These are phyloP conservation scores for Anhinga anhinga DNA, from an alignment of 2,113 vertebrate species.

Conservation along the genomic window DNA sequence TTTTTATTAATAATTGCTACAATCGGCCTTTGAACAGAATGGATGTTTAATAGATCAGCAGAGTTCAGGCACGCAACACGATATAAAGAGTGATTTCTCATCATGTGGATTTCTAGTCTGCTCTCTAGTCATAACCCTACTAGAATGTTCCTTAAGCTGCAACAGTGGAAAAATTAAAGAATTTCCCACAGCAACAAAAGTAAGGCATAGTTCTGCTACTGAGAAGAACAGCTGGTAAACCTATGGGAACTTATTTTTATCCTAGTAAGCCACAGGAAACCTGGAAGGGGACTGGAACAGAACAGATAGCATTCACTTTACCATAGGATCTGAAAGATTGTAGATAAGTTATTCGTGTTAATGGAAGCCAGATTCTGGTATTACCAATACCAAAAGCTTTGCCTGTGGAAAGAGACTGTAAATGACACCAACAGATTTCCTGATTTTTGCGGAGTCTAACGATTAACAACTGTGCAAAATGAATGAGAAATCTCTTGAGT, in stretches of 20 bases:
- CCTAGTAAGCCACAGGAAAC: background rate
- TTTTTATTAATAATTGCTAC: background rate
- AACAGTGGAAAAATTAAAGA: background rate
- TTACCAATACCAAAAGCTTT: background rate
- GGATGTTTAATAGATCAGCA: background rate
- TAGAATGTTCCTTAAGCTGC: background rate
- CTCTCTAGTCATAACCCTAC: background rate
- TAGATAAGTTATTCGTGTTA: background rate
- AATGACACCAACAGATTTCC: background rate
- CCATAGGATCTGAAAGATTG: background rate
- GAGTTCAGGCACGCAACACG: background rate
- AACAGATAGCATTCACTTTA: background rate
- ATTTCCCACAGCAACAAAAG: background rate
- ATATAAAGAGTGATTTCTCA: background rate
- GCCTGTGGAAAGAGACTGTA: background rate
- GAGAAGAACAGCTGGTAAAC: background rate
- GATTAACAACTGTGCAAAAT: background rate
- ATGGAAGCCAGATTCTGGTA: background rate
- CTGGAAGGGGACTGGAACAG: background rate
- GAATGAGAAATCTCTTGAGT: background rate
- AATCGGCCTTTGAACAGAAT: background rate
- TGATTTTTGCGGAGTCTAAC: background rate
- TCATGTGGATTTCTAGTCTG: background rate
- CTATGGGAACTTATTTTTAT: background rate
- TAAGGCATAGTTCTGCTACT: background rate